Percentiles rank a stretch among this genome's conserved stretches.
These are phyloP conservation scores for Drosophila ambigua DNA, from an alignment of 1,140 invertebrate species.

Conservation along the genomic window DNA sequence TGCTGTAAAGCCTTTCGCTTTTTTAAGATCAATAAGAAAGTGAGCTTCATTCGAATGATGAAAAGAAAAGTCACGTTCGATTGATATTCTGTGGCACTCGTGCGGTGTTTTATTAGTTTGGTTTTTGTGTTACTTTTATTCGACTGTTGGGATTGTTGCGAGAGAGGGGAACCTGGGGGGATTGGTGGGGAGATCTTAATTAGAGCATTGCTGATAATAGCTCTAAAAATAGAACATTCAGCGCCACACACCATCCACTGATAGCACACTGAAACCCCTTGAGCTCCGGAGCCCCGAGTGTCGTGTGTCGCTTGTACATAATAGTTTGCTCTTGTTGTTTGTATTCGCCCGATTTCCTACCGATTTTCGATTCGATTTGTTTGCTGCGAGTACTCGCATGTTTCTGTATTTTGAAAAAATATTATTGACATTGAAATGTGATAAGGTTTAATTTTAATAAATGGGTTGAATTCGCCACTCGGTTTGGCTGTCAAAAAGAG, in stretches of 20 bases:
- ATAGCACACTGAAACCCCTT: constrained; percentile 44
- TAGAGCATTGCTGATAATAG: constrained; percentile 75
- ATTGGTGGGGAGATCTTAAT: constrained; percentile 71
- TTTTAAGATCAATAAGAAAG: too few relatives aligned
- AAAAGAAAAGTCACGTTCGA: too few relatives aligned
- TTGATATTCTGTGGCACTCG: background rate
- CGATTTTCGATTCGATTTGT: constrained; percentile 28
- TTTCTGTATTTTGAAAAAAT: constrained; percentile 29
- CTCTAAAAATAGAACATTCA: constrained; percentile 65
- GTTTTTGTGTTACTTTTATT: constrained; percentile 56
- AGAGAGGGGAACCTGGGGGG: constrained; percentile 29
- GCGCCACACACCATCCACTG: constrained; percentile 40
- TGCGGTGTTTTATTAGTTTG: background rate
- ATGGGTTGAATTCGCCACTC: constrained; percentile 44
- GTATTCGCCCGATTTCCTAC: constrained; percentile 6
- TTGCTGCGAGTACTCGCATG: background rate
- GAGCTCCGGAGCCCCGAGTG: constrained; percentile 23
- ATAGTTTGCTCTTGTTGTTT: constrained; percentile 35
- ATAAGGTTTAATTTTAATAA: constrained; percentile 56
- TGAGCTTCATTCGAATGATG: too few relatives aligned
- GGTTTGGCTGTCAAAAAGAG: constrained; percentile 21
- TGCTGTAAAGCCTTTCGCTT: too few relatives aligned
- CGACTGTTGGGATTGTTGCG: constrained; percentile 42
- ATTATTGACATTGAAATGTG: constrained; percentile 68
- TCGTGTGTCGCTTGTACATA: constrained; percentile 30